Percentiles rank a stretch among this genome's conserved stretches.
phyloP scores from a whole-genome alignment of 2,797 vertebrate genomes.

The Pygocentrus nattereri region DNA sequence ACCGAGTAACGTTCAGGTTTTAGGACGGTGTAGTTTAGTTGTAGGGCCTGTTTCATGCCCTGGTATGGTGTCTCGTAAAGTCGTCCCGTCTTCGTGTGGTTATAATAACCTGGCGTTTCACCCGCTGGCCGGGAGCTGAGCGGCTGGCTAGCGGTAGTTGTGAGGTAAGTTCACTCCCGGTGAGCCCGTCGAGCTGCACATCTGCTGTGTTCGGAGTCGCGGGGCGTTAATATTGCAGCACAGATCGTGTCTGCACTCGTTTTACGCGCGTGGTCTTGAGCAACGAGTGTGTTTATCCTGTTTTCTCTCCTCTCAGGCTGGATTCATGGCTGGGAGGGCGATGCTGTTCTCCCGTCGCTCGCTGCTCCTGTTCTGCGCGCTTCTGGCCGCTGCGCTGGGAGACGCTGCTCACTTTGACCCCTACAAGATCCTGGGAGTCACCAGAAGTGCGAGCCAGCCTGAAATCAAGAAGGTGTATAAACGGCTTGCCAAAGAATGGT shows the following conservation, averaged over 20 bases:
- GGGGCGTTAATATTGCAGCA: too few species aligned
- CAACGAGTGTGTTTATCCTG: neutral
- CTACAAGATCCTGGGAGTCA: conserved; percentile 87
- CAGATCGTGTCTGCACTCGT: too few species aligned
- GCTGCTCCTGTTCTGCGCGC: conserved; percentile 75
- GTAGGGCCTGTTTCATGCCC: too few species aligned
- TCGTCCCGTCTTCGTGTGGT: neutral
- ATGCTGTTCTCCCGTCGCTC: conserved; percentile 66
- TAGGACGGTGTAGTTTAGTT: too few species aligned
- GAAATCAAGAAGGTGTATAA: conserved; percentile 96
- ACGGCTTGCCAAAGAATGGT: conserved; percentile 93
- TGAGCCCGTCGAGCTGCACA: too few species aligned
- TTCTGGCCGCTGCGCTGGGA: conserved; percentile 74
- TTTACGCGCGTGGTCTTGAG: neutral
- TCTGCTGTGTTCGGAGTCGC: too few species aligned
- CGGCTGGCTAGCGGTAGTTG: neutral
- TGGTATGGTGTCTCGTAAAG: neutral
- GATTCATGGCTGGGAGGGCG: conserved; percentile 41
- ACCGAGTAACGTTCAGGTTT: too few species aligned
- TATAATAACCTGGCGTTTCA: neutral
- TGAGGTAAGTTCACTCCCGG: too few species aligned
- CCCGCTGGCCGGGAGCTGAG: neutral
- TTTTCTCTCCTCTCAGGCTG: conserved; percentile 13
- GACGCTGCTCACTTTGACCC: conserved; percentile 86
- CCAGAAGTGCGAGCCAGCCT: conserved; percentile 83